Base-by-base conservation (phyloP, 2,888 invertebrate genomes). In the Ochropleura leucogaster region DNA sequence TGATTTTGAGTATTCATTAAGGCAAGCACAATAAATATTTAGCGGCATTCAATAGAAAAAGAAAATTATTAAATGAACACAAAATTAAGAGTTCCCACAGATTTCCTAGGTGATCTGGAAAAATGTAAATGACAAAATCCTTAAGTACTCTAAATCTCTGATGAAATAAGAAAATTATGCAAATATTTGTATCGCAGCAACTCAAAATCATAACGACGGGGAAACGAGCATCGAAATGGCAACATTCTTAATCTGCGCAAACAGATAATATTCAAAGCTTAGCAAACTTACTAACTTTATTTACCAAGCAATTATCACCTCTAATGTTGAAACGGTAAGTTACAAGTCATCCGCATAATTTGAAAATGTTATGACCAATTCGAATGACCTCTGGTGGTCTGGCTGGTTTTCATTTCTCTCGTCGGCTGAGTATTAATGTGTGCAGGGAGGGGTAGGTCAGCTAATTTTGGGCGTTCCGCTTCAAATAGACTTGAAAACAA, bases 401-500 rank as follows among this genome's bases (percentile, higher is more conserved):
- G 76, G 76, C 74, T 74, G 68, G 75, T 72, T 74, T 80, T 72
- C 87, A 80, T 85, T 82, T 74, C 68, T 71, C 60, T 76, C 65
- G 64, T 79, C 78, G 75, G 74, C 53, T 62, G 16, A 44, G 65
- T 79, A 71, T 71, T 77, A 79, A 75, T 70, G 63, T 18, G 73
- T 16, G 62, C 59, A 66, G 68, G 80, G 77, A 49, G 72, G 44
- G 85, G 83, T 49, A 78, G 91, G 69, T 91, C 93, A 82, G 49
- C 57, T 75, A 79, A 82, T 84, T 84, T 80, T 90, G 90, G 93
- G 74, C 87, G 87, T 86, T 89, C 87, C 89, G 88, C 89, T 90
- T 89, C 91, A 90, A 92, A 93, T 93, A 92, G 93, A 94, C 91
- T 93, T 91, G 90, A 92, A 94, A 95, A 95, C 95, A 95, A 95